A percentile compares a stretch with the other conserved stretches of the same genome.
phyloP scores from a whole-genome alignment of 2,888 invertebrate species.

The Abscondita cerata region DNA sequence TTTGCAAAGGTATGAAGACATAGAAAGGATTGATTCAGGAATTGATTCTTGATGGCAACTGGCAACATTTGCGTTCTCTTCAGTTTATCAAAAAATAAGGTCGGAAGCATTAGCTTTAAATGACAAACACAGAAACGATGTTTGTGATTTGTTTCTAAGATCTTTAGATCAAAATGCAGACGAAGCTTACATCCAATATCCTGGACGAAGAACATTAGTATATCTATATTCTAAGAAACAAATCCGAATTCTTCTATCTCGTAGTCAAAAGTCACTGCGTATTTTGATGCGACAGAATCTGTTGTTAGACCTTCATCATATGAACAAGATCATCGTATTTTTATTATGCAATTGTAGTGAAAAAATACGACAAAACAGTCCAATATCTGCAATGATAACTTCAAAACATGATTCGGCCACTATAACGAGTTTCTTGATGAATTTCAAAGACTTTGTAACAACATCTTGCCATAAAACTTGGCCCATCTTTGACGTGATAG shows the following conservation, averaged over 20 bases:
- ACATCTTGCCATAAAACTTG: not conserved
- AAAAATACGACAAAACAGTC: not conserved
- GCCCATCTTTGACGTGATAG: no score
- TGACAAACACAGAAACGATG: no score
- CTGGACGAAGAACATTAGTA: no score
- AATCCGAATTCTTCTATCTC: no score
- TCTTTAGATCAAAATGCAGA: not conserved
- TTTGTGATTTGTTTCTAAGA: not conserved
- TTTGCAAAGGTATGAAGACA: no score
- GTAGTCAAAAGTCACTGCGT: no score
- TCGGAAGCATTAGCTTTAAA: not conserved
- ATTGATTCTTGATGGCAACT: not conserved
- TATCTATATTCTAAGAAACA: no score
- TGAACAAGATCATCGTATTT: not conserved
- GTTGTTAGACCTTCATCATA: no score
- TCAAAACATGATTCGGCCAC: constrained; percentile 7
- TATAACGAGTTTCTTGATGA: constrained; percentile 2
- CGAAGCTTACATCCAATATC: no score
- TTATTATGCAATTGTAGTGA: constrained; percentile 9
- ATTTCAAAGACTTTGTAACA: constrained; percentile 3
- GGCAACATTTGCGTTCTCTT: not conserved
- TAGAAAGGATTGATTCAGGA: not conserved
- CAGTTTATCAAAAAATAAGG: not conserved
- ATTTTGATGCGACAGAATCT: no score
- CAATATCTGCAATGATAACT: not conserved